Conservation (phyloP, 1,140 invertebrate species). For the Melipona quadrifasciata region DNA sequence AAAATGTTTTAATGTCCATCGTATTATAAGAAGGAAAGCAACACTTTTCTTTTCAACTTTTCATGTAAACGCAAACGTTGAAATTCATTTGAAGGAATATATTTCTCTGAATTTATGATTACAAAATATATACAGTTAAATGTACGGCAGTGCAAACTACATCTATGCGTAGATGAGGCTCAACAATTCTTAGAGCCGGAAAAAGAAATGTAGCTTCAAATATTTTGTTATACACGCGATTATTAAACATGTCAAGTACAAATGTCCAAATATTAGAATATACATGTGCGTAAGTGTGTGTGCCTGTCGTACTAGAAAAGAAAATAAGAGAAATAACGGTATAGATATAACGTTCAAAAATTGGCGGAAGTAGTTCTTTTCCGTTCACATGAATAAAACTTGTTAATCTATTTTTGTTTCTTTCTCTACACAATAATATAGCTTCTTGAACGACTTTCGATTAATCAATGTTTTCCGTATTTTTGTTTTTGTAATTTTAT, state of each 20-base stretch:
- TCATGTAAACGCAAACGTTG: background rate
- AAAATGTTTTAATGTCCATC: background rate
- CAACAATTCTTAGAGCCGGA: constrained; percentile 19
- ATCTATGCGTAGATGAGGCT: constrained; percentile 42
- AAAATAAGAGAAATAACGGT: background rate
- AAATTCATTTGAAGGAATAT: background rate
- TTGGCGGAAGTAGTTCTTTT: background rate
- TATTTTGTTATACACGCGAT: constrained; percentile 74
- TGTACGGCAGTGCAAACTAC: constrained; percentile 58
- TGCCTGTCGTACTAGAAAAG: constrained; percentile 40
- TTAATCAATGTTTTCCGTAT: background rate
- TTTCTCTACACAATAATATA: background rate
- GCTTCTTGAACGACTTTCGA: constrained; percentile 14
- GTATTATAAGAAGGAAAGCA: background rate
- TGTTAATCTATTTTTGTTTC: constrained; percentile 19
- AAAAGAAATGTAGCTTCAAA: constrained; percentile 59
- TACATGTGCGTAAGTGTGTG: constrained; percentile 57
- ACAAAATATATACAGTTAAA: background rate
- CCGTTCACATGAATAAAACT: background rate
- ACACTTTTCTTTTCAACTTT: background rate
- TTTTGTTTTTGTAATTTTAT: constrained; percentile 31
- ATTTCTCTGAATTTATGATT: background rate
- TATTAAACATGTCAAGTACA: constrained; percentile 72
- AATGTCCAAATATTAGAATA: constrained; percentile 70
- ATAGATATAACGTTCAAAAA: background rate